Evolutionary conservation across 2,888 invertebrate genomes (phyloP).

Genomic region (Ecliptopera silaceata): DNA sequence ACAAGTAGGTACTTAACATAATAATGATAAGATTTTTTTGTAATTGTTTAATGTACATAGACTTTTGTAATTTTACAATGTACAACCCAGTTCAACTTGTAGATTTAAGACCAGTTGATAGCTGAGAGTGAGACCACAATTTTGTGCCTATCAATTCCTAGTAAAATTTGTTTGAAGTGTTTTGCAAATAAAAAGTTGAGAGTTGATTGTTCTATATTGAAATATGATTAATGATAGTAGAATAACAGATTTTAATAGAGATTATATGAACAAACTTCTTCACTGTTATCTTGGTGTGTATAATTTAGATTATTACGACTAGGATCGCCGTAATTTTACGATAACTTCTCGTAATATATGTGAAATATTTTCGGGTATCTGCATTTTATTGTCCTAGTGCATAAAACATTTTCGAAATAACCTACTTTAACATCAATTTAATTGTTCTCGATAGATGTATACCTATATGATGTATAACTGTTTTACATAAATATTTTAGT

Average conservation of each 20-base stretch:
- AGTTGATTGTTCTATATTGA: conserved; percentile 4
- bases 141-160: conserved; percentile 30
- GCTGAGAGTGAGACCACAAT: conserved; percentile 29
- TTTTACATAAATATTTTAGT: too few species aligned
- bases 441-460: too few species aligned
- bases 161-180: conserved; percentile 19
- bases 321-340: too few species aligned
- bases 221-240: conserved; percentile 3
- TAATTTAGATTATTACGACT: not conserved
- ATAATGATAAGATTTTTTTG: not conserved
- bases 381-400: not conserved
- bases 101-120: conserved; percentile 16
- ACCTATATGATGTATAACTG: too few species aligned
- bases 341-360: not conserved
- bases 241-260: conserved; percentile 5
- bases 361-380: not conserved
- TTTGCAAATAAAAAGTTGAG: conserved; percentile 1
- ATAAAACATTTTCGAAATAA: not conserved
- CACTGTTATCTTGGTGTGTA: not conserved
- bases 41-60: conserved; percentile 10
- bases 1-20: not conserved
- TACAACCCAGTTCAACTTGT: conserved; percentile 14
- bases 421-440: too few species aligned
- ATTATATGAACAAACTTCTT: conserved; percentile 9
- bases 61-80: conserved; percentile 11